phyloP scores from a whole-genome alignment of 2,113 vertebrate species.

The Pollachius pollachius region DNA sequence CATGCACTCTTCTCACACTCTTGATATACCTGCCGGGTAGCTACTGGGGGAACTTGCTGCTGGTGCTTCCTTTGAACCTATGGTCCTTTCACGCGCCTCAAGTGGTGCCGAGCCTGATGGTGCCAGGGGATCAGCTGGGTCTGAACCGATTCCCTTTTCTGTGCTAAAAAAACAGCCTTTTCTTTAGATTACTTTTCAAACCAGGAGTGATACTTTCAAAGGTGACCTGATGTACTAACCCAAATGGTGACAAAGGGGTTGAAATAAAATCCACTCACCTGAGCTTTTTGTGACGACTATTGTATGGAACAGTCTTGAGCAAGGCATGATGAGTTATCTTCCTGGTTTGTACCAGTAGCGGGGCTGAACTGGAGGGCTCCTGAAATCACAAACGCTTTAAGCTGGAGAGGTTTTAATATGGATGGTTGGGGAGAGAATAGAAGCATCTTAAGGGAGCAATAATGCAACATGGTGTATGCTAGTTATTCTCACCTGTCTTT shows the following conservation, averaged over 20 bases:
- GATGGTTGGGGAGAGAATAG: neutral
- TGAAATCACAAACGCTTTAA: constrained; percentile 27
- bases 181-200: no score
- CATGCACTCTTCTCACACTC: neutral
- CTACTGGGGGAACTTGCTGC: neutral
- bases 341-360: constrained; percentile 80
- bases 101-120: no score
- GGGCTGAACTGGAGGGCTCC: constrained; percentile 71
- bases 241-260: no score
- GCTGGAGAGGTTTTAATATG: neutral
- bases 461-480: neutral
- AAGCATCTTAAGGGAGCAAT: neutral
- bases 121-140: neutral
- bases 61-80: no score
- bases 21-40: constrained; percentile 34
- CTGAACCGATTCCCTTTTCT: constrained; percentile 40
- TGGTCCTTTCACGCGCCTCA: no score
- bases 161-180: constrained; percentile 31
- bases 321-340: constrained; percentile 81
- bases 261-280: constrained; percentile 59
- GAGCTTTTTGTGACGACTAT: constrained; percentile 80
- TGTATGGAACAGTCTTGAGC: constrained; percentile 80
- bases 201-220: no score
- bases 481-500: constrained; percentile 1
- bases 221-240: no score